These are phyloP conservation scores for Dyspetes luteomarginatus DNA, from an alignment of 2,888 invertebrate genomes.

Conservation along the genomic window DNA sequence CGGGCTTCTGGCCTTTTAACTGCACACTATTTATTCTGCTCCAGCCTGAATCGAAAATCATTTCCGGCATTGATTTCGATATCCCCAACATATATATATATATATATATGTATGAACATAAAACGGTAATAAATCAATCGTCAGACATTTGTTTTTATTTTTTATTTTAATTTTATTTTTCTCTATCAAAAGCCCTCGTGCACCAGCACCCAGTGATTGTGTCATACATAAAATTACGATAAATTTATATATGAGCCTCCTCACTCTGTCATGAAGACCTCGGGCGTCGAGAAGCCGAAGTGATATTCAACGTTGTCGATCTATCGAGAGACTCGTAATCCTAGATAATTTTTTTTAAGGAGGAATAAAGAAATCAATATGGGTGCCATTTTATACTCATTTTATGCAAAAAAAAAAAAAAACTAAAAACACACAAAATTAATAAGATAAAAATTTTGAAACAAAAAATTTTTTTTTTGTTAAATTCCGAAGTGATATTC, in stretches of 20 bases:
- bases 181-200: constrained; percentile 72
- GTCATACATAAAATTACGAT: constrained; percentile 83
- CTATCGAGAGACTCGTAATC: constrained; percentile 6
- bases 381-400: too few relatives aligned
- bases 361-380: constrained; percentile 64
- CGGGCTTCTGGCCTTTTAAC: constrained; percentile 29
- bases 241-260: constrained; percentile 76
- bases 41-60: constrained; percentile 42
- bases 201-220: constrained; percentile 78
- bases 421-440: too few relatives aligned
- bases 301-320: background rate
- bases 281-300: constrained; percentile 40
- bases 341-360: background rate
- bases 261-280: constrained; percentile 70
- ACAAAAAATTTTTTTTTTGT: too few relatives aligned
- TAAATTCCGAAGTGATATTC: constrained; percentile 32
- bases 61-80: constrained; percentile 59
- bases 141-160: constrained; percentile 34
- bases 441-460: too few relatives aligned
- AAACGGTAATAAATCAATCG: constrained; percentile 78
- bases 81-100: constrained; percentile 15
- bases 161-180: constrained; percentile 14
- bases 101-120: constrained; percentile 69
- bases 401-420: too few relatives aligned
- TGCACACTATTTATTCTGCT: constrained; percentile 26